Conservation (phyloP, 2,113 vertebrate genomes). For the Neoarius graeffei region DNA sequence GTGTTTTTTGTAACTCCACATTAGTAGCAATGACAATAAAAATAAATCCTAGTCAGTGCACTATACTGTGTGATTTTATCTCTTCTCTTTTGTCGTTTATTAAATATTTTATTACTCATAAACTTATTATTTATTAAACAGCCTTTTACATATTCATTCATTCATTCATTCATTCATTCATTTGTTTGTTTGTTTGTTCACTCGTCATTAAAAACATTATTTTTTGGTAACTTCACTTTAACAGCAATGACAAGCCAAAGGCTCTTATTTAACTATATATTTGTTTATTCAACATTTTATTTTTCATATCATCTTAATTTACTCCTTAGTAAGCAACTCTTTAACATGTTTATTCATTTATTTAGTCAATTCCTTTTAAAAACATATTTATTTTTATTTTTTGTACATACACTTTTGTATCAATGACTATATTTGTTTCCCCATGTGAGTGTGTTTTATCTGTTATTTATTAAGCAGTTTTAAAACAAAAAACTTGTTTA, state of each 20-base stretch:
- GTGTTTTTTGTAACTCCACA: background rate
- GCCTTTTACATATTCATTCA: no score
- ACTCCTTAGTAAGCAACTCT: background rate
- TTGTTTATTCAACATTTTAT: no score
- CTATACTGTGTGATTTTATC: no score
- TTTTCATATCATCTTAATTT: no score
- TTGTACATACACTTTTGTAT: background rate
- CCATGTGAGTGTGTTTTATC: background rate
- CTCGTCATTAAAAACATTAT: no score
- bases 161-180: no score
- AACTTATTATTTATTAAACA: no score
- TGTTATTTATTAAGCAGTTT: background rate
- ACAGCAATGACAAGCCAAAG: no score
- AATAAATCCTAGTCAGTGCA: background rate
- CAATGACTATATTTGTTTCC: background rate
- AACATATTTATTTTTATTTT: background rate
- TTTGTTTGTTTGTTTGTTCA: no score
- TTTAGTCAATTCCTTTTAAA: background rate
- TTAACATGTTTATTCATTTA: background rate
- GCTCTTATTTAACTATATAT: no score
- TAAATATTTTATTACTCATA: background rate
- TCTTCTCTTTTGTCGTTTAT: background rate
- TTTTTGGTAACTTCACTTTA: no score
- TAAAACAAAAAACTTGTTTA: background rate
- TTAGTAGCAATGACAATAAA: background rate